A percentile compares a stretch with the other conserved stretches of the same genome.
phyloP scores from a whole-genome alignment of 2,113 vertebrate genomes.

The Synchiropus splendidus region DNA sequence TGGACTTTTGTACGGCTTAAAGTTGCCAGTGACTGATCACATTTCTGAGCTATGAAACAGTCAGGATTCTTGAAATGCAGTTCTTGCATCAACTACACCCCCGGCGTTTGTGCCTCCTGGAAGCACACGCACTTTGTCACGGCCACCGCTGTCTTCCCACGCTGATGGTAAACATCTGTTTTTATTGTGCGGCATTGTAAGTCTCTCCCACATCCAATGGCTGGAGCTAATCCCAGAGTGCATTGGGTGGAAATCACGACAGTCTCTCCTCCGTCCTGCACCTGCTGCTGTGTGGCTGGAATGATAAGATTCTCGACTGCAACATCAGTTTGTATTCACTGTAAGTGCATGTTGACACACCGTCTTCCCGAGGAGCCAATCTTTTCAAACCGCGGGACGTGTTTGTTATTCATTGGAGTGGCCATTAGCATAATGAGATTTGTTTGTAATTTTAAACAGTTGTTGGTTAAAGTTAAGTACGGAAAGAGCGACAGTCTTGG shows the following conservation, averaged over 20 bases:
- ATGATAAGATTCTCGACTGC: constrained; percentile 5
- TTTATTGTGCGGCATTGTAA: constrained; percentile 27
- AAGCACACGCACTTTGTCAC: constrained; percentile 1
- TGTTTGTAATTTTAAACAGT: constrained; percentile 5
- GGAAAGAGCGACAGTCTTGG: too few species aligned
- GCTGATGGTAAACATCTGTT: constrained; percentile 37
- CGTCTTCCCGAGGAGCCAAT: background rate
- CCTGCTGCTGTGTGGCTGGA: constrained; percentile 10
- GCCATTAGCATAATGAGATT: constrained; percentile 21
- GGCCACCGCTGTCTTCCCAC: constrained; percentile 10
- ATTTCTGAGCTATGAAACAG: too few species aligned
- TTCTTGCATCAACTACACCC: background rate
- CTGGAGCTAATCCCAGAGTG: constrained; percentile 33
- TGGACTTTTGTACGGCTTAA: too few species aligned
- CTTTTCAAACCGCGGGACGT: too few species aligned
- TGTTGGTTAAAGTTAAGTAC: background rate
- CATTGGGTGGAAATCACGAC: constrained; percentile 13
- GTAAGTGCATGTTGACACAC: constrained; percentile 1
- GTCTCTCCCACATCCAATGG: constrained; percentile 27
- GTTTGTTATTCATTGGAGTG: constrained; percentile 5
- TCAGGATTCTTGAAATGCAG: background rate
- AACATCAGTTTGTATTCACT: constrained; percentile 6
- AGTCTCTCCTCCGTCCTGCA: constrained; percentile 11
- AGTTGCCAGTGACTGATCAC: too few species aligned
- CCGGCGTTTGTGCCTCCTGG: background rate